phyloP scores from a whole-genome alignment of 2,888 invertebrate species.

The Netelia melanura region DNA sequence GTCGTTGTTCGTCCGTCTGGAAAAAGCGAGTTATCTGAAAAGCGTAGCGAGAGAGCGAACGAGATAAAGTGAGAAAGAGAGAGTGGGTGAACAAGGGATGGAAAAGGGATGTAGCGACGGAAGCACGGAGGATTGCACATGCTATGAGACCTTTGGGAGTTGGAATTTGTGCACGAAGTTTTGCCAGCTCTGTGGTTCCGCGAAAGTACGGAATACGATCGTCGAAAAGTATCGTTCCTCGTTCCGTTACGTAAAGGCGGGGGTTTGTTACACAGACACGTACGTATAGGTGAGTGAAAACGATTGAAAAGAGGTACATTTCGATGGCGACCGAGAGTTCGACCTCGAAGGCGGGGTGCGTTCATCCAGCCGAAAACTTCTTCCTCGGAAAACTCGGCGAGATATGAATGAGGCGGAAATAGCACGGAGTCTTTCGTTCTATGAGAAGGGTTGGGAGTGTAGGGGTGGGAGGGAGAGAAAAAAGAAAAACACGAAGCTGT shows the following conservation, averaged over 20 bases:
- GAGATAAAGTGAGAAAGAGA: slow-evolving; percentile 47
- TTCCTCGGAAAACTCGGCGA: slow-evolving; percentile 7
- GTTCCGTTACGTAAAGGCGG: slow-evolving; percentile 22
- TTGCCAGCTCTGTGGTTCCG: slow-evolving; percentile 27
- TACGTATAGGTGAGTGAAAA: neutral
- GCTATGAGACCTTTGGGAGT: slow-evolving; percentile 49
- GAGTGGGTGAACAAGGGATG: slow-evolving; percentile 63
- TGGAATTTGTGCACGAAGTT: slow-evolving; percentile 30
- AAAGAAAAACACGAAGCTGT: neutral
- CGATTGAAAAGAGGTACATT: slow-evolving; percentile 20
- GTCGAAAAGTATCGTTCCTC: slow-evolving; percentile 9
- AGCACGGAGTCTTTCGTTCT: slow-evolving; percentile 6
- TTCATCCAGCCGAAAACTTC: slow-evolving; percentile 37
- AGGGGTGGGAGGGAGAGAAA: neutral
- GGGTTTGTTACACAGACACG: neutral
- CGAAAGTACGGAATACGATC: slow-evolving; percentile 31
- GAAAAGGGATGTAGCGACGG: slow-evolving; percentile 55
- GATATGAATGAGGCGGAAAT: slow-evolving; percentile 37
- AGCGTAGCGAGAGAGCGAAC: slow-evolving; percentile 33
- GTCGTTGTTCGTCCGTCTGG: slow-evolving; percentile 52
- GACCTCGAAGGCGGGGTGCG: slow-evolving; percentile 1
- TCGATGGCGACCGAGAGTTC: neutral
- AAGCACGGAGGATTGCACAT: slow-evolving; percentile 16
- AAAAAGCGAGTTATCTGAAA: slow-evolving; percentile 54
- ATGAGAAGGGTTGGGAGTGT: neutral